A percentile compares a stretch with the other conserved stretches of the same genome.
Conservation (phyloP, 2,888 invertebrate species). For the Cancer borealis region DNA sequence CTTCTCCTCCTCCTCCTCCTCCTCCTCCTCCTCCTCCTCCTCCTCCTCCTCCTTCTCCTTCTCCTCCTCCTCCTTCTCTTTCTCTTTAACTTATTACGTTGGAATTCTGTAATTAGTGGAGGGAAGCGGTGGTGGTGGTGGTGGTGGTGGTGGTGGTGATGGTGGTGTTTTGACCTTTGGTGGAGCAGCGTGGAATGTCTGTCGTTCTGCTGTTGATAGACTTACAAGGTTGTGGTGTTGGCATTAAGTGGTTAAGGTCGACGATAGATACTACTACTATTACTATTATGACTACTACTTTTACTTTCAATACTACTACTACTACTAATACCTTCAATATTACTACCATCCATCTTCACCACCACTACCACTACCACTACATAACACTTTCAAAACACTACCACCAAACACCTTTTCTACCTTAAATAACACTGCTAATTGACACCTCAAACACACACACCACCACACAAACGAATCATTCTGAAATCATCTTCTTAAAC, state of each 20-base stretch:
- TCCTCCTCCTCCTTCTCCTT: background rate
- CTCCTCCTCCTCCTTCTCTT: background rate
- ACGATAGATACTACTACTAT: background rate
- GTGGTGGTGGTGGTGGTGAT: background rate
- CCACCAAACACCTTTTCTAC: no score
- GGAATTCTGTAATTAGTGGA: background rate
- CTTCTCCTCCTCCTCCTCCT: background rate
- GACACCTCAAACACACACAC: no score
- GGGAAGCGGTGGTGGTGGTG: background rate
- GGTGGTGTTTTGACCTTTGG: background rate
- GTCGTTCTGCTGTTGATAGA: background rate
- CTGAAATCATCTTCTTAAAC: no score
- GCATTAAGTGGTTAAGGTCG: background rate
- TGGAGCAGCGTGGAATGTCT: background rate
- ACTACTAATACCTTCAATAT: background rate
- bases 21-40: background rate
- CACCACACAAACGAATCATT: no score
- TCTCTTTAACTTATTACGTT: background rate
- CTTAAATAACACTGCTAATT: no score
- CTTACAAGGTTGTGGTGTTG: background rate
- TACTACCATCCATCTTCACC: background rate
- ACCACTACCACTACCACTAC: background rate
- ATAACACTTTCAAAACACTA: no score
- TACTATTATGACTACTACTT: background rate
- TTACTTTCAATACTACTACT: conserved; percentile 1